Evolutionary conservation across 2,888 invertebrate species (phyloP).

Genomic region (Himalopsyche tibetana): DNA sequence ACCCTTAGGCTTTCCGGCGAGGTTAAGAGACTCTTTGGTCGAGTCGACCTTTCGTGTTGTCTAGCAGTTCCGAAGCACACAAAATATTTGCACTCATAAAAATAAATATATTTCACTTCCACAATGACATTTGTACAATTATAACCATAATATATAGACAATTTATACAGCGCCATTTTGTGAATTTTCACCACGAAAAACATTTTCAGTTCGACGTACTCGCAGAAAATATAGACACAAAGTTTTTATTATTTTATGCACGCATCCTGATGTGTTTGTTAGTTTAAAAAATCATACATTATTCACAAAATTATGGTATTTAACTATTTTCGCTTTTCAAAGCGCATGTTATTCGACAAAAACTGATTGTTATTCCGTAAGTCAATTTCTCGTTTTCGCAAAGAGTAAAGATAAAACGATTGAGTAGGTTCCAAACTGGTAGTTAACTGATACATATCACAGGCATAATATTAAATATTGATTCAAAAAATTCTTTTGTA

Average conservation of each 20-base stretch:
- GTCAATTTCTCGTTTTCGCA: too few species aligned
- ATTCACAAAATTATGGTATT: too few species aligned
- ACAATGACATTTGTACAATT: background rate
- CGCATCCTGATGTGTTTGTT: background rate
- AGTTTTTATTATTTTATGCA: conserved; percentile 1
- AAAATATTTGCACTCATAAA: conserved; percentile 37
- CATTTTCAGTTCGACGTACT: background rate
- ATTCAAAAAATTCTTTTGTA: too few species aligned
- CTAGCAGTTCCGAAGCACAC: background rate
- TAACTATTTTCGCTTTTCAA: too few species aligned
- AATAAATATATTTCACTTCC: conserved; percentile 12
- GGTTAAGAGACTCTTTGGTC: conserved; percentile 28
- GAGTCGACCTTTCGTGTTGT: conserved; percentile 18
- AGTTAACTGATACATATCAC: too few species aligned
- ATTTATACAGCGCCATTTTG: background rate
- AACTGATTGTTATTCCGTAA: too few species aligned
- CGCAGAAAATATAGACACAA: background rate
- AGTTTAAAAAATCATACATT: too few species aligned
- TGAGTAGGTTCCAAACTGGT: too few species aligned
- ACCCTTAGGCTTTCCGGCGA: background rate
- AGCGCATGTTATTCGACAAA: too few species aligned
- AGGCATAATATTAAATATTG: too few species aligned
- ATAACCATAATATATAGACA: background rate
- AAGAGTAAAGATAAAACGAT: too few species aligned
- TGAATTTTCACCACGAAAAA: conserved; percentile 4